Evolutionary conservation across 1,140 invertebrate genomes (phyloP), one percentile per base, ranked within the genome.

Genomic region (Nephotettix cincticeps): DNA sequence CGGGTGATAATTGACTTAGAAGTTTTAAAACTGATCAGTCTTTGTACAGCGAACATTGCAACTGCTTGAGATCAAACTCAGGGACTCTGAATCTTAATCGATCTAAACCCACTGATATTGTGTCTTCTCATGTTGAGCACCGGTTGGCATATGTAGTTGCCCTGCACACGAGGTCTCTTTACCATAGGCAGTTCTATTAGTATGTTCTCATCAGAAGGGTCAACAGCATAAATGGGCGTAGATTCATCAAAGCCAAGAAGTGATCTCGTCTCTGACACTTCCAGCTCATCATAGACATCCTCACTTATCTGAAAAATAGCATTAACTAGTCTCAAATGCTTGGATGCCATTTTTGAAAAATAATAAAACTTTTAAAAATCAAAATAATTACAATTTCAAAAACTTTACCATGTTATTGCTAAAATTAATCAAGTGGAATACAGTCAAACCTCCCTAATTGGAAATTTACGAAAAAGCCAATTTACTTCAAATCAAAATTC

Each of bases 91-190:
- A 67, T 43, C 25, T 40, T 67, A 27, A 67, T 67, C 1, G 64
- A 45, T 30, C 64, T 67, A 45, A 67, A 45, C 4, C 40, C 40
- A 67, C 19, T 45, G 4, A 67, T 27, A 45, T 67, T 67, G 40
- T 67, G 64, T 45, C 40, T 67, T 6, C 27, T 67, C 40, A 67
- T 67, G 40, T 66, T 64, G 9, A 29, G 78, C 68, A 83, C 79
- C 3, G 80, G 78, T 67, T 84, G 81, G 71, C 83, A 84, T 0
- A 84, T 77, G 43, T 83, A 84, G 72, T 84, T 83, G 1, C 78
- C 80, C 69, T 82, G 81, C 36, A 84, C 74, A 0, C 77, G 0
- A 79, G 54, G n/a, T 82, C 78, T 61, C 81, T 83, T 9, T 79
- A 78, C 30, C 76, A 79, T 78, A 28, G 74, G 76, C 17, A 75